A percentile compares a stretch with the other conserved stretches of the same genome.
Evolutionary conservation across 2,888 invertebrate species (phyloP).

Genomic region (Flexamia atlantica): DNA sequence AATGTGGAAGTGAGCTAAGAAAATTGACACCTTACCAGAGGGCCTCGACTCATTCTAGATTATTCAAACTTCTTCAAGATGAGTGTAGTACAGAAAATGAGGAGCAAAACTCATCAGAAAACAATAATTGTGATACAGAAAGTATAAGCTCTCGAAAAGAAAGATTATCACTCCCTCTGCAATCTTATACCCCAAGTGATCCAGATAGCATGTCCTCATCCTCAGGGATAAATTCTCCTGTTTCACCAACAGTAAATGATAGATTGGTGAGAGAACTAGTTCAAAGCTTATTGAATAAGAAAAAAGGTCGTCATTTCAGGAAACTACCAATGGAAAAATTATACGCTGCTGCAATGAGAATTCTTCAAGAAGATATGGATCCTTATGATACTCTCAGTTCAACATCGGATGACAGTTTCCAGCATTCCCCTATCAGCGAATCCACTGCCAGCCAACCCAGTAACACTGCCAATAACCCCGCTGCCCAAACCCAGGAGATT

Average conservation of each 20-base stretch:
- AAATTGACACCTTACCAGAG: conserved; percentile 82
- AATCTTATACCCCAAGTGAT: conserved; percentile 75
- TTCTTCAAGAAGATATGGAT: conserved; percentile 79
- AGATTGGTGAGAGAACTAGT: conserved; percentile 79
- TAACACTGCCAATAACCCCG: conserved; percentile 62
- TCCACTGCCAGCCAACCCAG: conserved; percentile 61
- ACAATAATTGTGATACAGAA: conserved; percentile 73
- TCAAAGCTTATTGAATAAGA: conserved; percentile 78
- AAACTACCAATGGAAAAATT: conserved; percentile 79
- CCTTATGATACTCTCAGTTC: conserved; percentile 74
- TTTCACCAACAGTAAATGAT: conserved; percentile 76
- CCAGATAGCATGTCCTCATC: conserved; percentile 76
- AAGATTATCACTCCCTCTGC: conserved; percentile 77
- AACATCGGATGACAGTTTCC: conserved; percentile 73
- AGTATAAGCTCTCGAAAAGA: conserved; percentile 74
- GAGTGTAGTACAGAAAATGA: conserved; percentile 75
- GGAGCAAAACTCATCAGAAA: conserved; percentile 71
- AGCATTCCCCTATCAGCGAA: conserved; percentile 60
- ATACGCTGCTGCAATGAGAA: conserved; percentile 78
- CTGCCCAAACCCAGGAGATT: conserved; percentile 74
- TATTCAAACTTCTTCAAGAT: conserved; percentile 82
- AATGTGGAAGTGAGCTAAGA: conserved; percentile 78
- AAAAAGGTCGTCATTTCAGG: conserved; percentile 77
- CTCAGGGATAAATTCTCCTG: conserved; percentile 77
- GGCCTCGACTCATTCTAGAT: conserved; percentile 84